Base-by-base conservation (phyloP, 2,113 vertebrate species). In the Indicator indicator region DNA sequence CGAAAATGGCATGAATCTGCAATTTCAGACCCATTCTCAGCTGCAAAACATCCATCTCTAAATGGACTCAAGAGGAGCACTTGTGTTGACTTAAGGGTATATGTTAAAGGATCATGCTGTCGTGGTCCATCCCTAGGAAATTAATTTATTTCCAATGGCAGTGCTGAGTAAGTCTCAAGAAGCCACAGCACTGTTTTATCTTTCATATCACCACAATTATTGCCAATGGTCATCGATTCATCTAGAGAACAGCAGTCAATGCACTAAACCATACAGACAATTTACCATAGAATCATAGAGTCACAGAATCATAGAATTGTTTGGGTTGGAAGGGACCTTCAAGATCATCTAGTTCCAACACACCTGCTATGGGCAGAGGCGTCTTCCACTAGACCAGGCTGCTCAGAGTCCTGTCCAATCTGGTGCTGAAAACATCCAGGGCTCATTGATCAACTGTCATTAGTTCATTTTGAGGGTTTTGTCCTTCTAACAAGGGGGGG, bases 1-100 rank as follows among this genome's bases (percentile, higher is more conserved):
- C 71, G 30, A 84, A 95, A 86, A 92, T 86, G 71, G 48, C 90
- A 90, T 69, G 44, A 84, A 90, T 92, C 73, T 90, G 95, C 94
- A 88, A 94, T 90, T 95, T 94, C 44, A 54, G 32, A 72, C 46
- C 86, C 69, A n/a, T 90, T 90, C 76, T 82, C 80, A 90, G 65
- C 62, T 85, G 63, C 67, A 95, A 92, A 95, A 60, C 9, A 13
- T 90, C 65, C 58, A 58, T 81, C 72, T 93, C 75, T 71, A 86
- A 93, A 72, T 12, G 59, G 67, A 69, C 32, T 32, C 56, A 69
- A 40, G 38, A 88, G 23, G 15, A 48, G 42, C 4, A 28, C 26
- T 56, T 69, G 30, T 16, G 33, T 83, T 93, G 73, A 86, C 90
- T 81, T 64, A 56, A 59, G 56, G 60, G 68, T 74, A 46, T 30